Conservation (phyloP, 2,113 vertebrate species). For the western clawed frog (Xenopus tropicalis) region DNA sequence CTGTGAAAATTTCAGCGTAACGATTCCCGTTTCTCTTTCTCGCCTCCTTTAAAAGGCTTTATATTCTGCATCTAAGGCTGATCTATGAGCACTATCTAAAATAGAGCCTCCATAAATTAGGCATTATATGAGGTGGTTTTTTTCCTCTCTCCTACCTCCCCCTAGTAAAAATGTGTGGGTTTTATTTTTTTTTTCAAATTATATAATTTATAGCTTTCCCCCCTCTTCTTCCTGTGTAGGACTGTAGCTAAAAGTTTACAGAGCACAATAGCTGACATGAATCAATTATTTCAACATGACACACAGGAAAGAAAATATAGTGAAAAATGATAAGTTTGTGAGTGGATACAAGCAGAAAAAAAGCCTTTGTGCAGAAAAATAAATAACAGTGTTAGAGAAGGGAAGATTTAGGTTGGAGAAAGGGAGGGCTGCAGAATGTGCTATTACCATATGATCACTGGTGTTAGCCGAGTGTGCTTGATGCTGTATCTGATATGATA, state of each 20-base stretch:
- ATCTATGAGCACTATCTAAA: slow-evolving; percentile 38
- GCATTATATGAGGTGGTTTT: slow-evolving; percentile 20
- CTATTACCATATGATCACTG: too few relatives aligned
- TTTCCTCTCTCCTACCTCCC: neutral
- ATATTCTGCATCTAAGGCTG: slow-evolving; percentile 24
- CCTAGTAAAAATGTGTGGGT: neutral
- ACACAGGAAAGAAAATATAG: slow-evolving; percentile 1
- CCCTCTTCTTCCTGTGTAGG: slow-evolving; percentile 4
- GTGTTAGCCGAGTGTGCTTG: too few relatives aligned
- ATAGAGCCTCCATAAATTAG: slow-evolving; percentile 32
- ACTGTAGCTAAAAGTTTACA: slow-evolving; percentile 37
- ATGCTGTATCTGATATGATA: too few relatives aligned
- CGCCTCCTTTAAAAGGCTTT: slow-evolving; percentile 25
- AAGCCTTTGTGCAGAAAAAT: slow-evolving; percentile 16
- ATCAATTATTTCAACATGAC: slow-evolving; percentile 38
- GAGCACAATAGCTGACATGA: slow-evolving; percentile 35
- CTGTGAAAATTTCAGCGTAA: slow-evolving; percentile 36
- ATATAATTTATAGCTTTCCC: slow-evolving; percentile 33
- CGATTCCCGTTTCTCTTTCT: slow-evolving; percentile 20
- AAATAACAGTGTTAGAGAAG: slow-evolving; percentile 11
- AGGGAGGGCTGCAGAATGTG: neutral
- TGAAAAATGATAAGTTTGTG: slow-evolving; percentile 22
- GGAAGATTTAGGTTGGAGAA: slow-evolving; percentile 9
- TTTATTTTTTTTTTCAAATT: neutral
- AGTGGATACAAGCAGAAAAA: neutral